Conservation (phyloP, 2,888 invertebrate species). For the Phrixothrix hirtus region DNA sequence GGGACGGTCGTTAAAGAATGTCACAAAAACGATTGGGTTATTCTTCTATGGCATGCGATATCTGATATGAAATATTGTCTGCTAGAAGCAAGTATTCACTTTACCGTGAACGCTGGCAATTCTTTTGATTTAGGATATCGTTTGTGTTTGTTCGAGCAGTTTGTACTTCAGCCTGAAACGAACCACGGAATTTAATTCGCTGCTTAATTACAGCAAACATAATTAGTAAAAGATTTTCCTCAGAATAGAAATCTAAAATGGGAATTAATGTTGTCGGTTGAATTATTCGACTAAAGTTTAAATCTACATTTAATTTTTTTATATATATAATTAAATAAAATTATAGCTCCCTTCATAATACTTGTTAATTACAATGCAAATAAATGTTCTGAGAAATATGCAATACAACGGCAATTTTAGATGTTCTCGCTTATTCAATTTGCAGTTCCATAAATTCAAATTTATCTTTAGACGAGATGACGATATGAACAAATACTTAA, state of each 20-base stretch:
- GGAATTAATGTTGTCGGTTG: conserved; percentile 9
- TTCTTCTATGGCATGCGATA: conserved; percentile 45
- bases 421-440: too few species aligned
- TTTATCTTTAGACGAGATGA: too few species aligned
- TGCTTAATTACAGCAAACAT: conserved; percentile 15
- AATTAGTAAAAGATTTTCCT: conserved; percentile 16
- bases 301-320: conserved; percentile 11
- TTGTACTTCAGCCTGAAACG: conserved; percentile 6
- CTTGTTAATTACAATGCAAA: too few species aligned
- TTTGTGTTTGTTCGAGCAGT: not conserved
- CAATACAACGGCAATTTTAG: too few species aligned
- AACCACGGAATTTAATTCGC: conserved; percentile 2
- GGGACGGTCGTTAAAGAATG: conserved; percentile 41
- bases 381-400: too few species aligned
- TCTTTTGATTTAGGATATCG: not conserved
- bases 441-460: too few species aligned
- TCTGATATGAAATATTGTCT: conserved; percentile 45
- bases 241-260: conserved; percentile 9
- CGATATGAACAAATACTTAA: too few species aligned
- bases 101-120: conserved; percentile 5
- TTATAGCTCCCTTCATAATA: too few species aligned
- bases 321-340: too few species aligned
- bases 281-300: conserved; percentile 3
- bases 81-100: conserved; percentile 39
- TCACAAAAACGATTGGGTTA: conserved; percentile 43